These are phyloP conservation scores for Champsocephalus esox DNA, from an alignment of 2,797 vertebrate genomes.

Conservation along the genomic window DNA sequence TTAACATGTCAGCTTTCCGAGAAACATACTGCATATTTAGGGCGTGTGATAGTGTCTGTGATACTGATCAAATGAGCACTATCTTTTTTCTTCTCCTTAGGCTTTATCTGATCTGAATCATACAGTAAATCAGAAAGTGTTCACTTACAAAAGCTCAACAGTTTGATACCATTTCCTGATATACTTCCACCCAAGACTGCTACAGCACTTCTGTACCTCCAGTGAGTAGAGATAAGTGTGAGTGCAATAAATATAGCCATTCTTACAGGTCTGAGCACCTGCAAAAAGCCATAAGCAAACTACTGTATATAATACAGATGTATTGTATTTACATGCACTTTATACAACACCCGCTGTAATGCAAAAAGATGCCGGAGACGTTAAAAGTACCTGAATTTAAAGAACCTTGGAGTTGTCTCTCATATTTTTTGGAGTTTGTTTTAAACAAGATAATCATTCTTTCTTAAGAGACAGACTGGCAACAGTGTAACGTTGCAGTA, in stretches of 20 bases:
- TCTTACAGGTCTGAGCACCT: neutral
- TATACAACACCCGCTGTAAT: neutral
- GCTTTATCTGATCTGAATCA: constrained; percentile 12
- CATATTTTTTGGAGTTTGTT: neutral
- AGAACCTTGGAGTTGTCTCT: neutral
- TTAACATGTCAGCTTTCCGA: constrained; percentile 5
- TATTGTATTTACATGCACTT: neutral
- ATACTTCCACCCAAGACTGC: constrained; percentile 3
- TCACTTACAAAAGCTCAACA: constrained; percentile 6
- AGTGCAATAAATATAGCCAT: constrained; percentile 13
- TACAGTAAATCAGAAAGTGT: constrained; percentile 10
- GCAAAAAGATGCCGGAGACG: neutral
- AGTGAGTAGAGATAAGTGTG: constrained; percentile 12
- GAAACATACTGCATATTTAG: constrained; percentile 18
- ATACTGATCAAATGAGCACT: constrained; percentile 14
- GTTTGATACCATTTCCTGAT: constrained; percentile 15
- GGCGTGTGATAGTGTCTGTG: constrained; percentile 13
- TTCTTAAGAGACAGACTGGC: constrained; percentile 7
- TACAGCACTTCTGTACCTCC: constrained; percentile 1
- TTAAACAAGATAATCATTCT: neutral
- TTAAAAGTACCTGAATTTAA: neutral
- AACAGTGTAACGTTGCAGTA: constrained; percentile 1
- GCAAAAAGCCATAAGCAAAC: neutral
- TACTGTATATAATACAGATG: neutral
- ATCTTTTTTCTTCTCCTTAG: neutral